These are phyloP conservation scores for Limenitis camilla DNA, from an alignment of 2,888 invertebrate genomes.

Conservation along the genomic window DNA sequence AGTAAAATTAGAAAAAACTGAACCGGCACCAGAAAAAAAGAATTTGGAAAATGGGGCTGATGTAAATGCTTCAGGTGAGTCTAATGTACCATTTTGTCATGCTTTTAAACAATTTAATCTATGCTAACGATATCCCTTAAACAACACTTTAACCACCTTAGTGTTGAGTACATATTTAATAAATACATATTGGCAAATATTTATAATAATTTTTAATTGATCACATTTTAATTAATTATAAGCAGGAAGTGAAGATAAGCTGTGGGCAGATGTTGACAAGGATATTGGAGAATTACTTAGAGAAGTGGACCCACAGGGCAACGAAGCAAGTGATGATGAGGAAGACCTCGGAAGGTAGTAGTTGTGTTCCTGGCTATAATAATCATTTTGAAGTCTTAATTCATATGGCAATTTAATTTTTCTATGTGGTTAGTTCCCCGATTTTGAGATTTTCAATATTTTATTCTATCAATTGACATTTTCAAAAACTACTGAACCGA, in stretches of 20 bases:
- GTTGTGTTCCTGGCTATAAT: not conserved
- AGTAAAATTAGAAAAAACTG: constrained; percentile 51
- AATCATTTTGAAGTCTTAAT: not conserved
- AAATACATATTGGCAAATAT: not conserved
- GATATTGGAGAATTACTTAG: constrained; percentile 84
- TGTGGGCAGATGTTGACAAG: constrained; percentile 89
- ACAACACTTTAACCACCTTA: too few species aligned
- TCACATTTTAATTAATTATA: constrained; percentile 5
- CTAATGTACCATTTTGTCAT: too few species aligned
- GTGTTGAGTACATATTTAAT: too few species aligned
- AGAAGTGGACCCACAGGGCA: constrained; percentile 80
- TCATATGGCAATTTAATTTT: too few species aligned
- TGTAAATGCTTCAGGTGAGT: constrained; percentile 47
- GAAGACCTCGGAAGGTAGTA: constrained; percentile 75
- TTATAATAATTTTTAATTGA: not conserved
- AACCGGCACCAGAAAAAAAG: constrained; percentile 59
- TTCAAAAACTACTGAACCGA: too few species aligned
- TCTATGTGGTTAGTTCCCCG: too few species aligned
- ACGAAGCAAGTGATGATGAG: constrained; percentile 81
- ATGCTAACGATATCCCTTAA: too few species aligned
- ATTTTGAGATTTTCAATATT: too few species aligned
- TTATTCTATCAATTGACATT: too few species aligned
- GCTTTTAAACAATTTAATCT: too few species aligned
- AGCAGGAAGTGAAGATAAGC: constrained; percentile 77
- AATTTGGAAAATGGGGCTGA: constrained; percentile 61